phyloP scores from a whole-genome alignment of 2,113 vertebrate species.

The Aptenodytes patagonicus region DNA sequence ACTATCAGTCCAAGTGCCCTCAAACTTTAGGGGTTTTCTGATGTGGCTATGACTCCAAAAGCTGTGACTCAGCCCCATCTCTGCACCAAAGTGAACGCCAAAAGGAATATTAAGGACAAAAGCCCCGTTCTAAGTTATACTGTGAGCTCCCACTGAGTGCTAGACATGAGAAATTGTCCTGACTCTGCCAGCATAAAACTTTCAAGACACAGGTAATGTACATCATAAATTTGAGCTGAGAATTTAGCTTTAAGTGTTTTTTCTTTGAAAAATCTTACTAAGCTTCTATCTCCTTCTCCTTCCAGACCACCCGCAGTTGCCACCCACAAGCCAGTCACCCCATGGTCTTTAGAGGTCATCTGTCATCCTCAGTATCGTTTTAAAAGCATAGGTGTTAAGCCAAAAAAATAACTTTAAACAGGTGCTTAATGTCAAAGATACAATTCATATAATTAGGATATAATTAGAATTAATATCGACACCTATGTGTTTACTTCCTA shows the following conservation, averaged over 20 bases:
- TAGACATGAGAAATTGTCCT: background rate
- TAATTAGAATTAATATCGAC: background rate
- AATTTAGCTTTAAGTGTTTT: background rate
- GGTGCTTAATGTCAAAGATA: background rate
- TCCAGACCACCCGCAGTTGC: background rate
- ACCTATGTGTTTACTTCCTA: background rate
- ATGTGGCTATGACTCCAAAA: background rate
- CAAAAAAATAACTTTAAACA: background rate
- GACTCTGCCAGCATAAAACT: background rate
- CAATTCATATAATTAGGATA: background rate
- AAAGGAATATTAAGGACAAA: background rate
- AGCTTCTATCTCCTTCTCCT: background rate
- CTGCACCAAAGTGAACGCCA: background rate
- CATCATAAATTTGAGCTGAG: background rate
- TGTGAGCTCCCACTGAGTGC: background rate
- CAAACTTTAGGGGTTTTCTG: background rate
- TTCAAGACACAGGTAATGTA: constrained; percentile 15
- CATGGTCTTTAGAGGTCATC: background rate
- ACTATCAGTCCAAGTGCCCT: background rate
- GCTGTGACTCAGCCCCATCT: background rate
- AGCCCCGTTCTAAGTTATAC: background rate
- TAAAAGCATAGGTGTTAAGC: background rate
- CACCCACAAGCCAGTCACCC: background rate
- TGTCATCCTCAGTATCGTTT: background rate
- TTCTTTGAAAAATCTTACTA: background rate